Evolutionary conservation across 1,140 invertebrate genomes (phyloP).

Genomic region (Ooceraea biroi): DNA sequence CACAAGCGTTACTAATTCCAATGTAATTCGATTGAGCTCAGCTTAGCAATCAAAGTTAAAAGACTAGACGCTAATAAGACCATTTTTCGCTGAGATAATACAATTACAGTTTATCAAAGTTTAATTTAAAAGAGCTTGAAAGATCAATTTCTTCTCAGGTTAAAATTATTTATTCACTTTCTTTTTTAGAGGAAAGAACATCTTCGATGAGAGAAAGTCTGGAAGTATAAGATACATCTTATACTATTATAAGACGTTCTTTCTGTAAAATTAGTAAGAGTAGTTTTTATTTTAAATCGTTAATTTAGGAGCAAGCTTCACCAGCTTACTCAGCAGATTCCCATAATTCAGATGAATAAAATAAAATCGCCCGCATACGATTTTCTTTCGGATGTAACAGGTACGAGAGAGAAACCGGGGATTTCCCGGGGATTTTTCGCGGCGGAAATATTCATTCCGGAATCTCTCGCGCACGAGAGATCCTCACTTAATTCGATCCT

Average conservation of each 20-base stretch:
- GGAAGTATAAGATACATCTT: not conserved
- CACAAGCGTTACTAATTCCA: not conserved
- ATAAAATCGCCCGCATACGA: conserved; percentile 12
- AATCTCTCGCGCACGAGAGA: conserved; percentile 22
- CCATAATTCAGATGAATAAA: conserved; percentile 55
- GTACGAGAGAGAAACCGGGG: not conserved
- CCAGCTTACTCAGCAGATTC: conserved; percentile 38
- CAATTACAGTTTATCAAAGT: not conserved
- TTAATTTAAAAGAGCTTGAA: not conserved
- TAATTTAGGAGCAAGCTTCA: conserved; percentile 21
- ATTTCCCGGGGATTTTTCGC: conserved; percentile 32
- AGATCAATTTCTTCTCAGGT: not conserved
- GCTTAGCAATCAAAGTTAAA: not conserved
- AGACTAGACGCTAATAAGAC: not conserved
- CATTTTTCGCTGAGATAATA: not conserved
- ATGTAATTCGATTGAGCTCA: not conserved
- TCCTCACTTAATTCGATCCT: conserved; percentile 64
- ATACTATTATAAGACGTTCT: too few species aligned
- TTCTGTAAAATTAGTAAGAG: not conserved
- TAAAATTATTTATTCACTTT: conserved; percentile 9
- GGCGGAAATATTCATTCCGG: conserved; percentile 24
- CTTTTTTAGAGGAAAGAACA: not conserved
- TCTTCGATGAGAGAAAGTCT: conserved; percentile 6
- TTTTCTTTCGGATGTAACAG: conserved; percentile 14
- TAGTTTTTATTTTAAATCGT: conserved; percentile 18